Evolutionary conservation across 2,797 vertebrate species (phyloP), one percentile per base, ranked within the genome.

Genomic region (Xenops minutus): DNA sequence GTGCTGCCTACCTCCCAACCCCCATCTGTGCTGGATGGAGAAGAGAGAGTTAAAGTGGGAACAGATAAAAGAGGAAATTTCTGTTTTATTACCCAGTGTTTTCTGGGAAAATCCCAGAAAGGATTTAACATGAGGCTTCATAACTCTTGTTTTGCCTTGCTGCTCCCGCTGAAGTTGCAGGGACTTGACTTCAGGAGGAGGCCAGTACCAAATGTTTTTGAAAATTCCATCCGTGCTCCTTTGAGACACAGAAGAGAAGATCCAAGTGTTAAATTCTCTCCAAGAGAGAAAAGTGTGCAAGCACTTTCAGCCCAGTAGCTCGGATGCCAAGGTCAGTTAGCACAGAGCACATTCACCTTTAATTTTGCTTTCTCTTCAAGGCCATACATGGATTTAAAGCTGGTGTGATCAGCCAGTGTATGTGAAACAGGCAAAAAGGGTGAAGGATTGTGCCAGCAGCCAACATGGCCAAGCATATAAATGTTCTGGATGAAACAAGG

Each of bases 81-180:
- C 29, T 71, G 37, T 6, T 84, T 82, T 79, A 61, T 93, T 84
- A 75, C 46, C 83, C 43, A 73, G 16, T 73, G 18, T 85, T 95
- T 96, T 93, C 75, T 87, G 78, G 55, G 85, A 89, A 93, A 87
- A 91, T 59, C 89, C 58, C 55, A 58, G 68, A 66, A 88, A 72
- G 30, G 27, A 14, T 93, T 95, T 78, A 87, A 37, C 20, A 3
- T 62, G 36, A 86, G 34, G 13, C 92, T 92, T 91, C 67, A 27
- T 78, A 76, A 81, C 27, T 68, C 56, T 43, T 84, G 37, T 52
- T 93, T 76, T 93, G 41, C 34, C 49, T 49, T 76, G 36, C 49
- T 83, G 32, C 52, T 95, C 21, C 56, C 89, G 61, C 48, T 94
- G 90, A 58, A 89, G 77, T 82, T 56, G 29, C 75, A 49, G 49